Evolutionary conservation across 2,113 vertebrate species (phyloP).

Genomic region (Oryzias celebensis): DNA sequence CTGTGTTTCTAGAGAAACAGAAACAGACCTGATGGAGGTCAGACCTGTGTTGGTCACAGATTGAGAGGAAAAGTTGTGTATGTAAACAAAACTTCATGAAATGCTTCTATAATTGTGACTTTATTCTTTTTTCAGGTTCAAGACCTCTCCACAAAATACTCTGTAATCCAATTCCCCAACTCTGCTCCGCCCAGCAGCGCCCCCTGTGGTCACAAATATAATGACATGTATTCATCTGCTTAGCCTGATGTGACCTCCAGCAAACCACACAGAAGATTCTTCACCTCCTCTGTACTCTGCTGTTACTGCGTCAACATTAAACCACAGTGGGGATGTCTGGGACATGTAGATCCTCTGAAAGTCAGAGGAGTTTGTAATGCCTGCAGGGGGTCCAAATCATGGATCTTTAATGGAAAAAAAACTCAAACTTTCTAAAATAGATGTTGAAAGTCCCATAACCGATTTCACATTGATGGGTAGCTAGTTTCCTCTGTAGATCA

Average conservation of each 20-base stretch:
- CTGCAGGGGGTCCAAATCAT: no score
- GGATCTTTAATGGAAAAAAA: no score
- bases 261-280: neutral
- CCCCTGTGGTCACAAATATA: neutral
- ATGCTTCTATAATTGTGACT: neutral
- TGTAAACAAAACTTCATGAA: neutral
- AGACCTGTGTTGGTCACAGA: neutral
- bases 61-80: neutral
- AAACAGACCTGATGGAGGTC: no score
- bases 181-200: rapidly evolving
- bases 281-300: conserved; percentile 5
- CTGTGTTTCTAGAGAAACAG: no score
- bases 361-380: no score
- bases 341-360: no score
- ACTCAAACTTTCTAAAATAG: no score
- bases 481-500: no score
- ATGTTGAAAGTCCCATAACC: no score
- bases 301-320: neutral
- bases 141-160: neutral
- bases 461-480: no score
- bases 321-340: neutral
- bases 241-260: neutral
- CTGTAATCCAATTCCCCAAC: neutral
- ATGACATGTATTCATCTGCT: rapidly evolving
- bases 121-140: neutral